Evolutionary conservation across 2,888 invertebrate species (phyloP).

Genomic region (Xiphydria camelus): DNA sequence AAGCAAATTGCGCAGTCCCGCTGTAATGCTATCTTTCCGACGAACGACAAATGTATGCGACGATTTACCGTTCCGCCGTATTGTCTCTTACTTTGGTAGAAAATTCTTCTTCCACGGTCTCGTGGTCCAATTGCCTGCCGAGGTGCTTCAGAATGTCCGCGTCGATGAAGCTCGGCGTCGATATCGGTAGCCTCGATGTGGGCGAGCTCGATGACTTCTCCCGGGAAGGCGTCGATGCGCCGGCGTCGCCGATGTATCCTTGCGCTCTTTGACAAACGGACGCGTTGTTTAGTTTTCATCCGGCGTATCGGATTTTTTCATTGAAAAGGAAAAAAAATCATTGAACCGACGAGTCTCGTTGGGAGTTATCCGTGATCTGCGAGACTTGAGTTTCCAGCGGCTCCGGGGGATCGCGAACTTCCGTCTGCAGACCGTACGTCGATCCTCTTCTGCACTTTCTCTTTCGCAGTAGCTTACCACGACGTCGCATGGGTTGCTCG

Average conservation of each 20-base stretch:
- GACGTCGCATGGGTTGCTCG: slow-evolving; percentile 35
- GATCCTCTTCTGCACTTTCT: slow-evolving; percentile 48
- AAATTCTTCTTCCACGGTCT: slow-evolving; percentile 72
- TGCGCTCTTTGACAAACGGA: slow-evolving; percentile 25
- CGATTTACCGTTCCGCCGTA: no score
- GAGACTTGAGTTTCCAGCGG: slow-evolving; percentile 67
- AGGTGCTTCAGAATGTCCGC: slow-evolving; percentile 68
- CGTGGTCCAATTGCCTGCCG: slow-evolving; percentile 69
- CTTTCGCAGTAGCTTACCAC: slow-evolving; percentile 48
- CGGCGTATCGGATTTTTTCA: no score
- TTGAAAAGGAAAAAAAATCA: no score
- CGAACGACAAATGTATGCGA: no score
- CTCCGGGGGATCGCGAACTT: slow-evolving; percentile 62
- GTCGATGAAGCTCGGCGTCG: slow-evolving; percentile 60
- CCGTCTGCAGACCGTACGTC: slow-evolving; percentile 52
- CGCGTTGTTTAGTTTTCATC: no score
- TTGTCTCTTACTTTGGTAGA: slow-evolving; percentile 65
- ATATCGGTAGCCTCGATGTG: no score
- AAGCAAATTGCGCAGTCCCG: no score
- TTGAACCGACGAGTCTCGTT: slow-evolving; percentile 43
- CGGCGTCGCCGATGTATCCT: slow-evolving; percentile 14
- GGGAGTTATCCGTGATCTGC: slow-evolving; percentile 58
- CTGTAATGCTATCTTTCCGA: no score
- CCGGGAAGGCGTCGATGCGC: slow-evolving; percentile 15
- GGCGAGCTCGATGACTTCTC: slow-evolving; percentile 25